These are phyloP conservation scores for Austrofundulus limnaeus DNA, from an alignment of 2,113 vertebrate genomes.

Conservation along the genomic window DNA sequence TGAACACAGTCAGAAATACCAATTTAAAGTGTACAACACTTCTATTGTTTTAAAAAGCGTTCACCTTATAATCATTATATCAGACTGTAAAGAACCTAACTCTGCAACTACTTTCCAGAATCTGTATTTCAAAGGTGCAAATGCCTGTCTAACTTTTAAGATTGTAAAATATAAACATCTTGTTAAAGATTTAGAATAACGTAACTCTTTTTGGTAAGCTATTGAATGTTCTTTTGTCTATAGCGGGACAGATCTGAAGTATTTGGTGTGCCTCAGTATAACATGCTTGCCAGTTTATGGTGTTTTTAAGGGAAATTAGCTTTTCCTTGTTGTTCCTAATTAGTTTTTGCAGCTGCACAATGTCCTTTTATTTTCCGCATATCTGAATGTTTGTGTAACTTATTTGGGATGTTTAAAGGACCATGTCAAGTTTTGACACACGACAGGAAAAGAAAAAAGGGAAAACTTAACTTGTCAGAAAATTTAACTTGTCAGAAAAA, in stretches of 20 bases:
- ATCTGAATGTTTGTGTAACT: constrained; percentile 52
- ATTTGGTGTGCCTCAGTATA: constrained; percentile 5
- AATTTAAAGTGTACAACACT: background rate
- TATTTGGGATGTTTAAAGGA: constrained; percentile 59
- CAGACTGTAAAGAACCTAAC: constrained; percentile 34
- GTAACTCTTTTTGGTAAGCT: constrained; percentile 26
- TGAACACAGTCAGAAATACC: constrained; percentile 3
- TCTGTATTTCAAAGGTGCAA: background rate
- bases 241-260: constrained; percentile 8
- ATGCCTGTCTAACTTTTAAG: constrained; percentile 40
- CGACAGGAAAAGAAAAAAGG: too few relatives aligned
- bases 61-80: constrained; percentile 22
- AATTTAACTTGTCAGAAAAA: too few relatives aligned
- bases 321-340: constrained; percentile 28
- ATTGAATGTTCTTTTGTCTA: constrained; percentile 45
- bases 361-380: constrained; percentile 7
- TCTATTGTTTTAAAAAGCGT: constrained; percentile 3
- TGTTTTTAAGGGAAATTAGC: constrained; percentile 63
- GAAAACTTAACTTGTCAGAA: constrained; percentile 43
- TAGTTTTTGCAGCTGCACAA: constrained; percentile 33
- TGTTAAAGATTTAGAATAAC: constrained; percentile 14
- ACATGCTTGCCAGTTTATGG: constrained; percentile 40
- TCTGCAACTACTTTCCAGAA: constrained; percentile 15
- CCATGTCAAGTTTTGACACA: constrained; percentile 44
- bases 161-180: constrained; percentile 46